These are phyloP conservation scores for Forpus xanthops DNA, from an alignment of 2,797 vertebrate species.

Conservation along the genomic window DNA sequence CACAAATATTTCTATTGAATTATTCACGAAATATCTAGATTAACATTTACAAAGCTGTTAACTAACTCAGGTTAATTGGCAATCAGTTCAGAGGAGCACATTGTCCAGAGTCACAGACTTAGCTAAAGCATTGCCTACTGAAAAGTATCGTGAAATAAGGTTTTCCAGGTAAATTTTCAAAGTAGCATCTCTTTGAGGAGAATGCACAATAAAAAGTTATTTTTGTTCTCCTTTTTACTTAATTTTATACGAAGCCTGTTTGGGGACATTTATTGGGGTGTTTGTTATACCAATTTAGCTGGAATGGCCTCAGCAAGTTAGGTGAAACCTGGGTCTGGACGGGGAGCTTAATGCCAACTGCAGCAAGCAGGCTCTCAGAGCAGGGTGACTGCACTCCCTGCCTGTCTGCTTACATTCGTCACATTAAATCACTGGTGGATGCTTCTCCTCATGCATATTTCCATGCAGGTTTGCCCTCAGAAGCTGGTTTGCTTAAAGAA, in stretches of 20 bases:
- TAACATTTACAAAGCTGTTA: conserved; percentile 6
- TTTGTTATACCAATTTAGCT: neutral
- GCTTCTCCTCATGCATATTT: neutral
- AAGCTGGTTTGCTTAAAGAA: neutral
- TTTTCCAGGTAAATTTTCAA: neutral
- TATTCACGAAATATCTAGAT: neutral
- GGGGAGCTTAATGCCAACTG: neutral
- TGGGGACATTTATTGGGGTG: neutral
- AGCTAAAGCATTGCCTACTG: neutral
- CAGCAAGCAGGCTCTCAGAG: neutral
- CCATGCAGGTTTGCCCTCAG: neutral
- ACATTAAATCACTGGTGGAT: neutral
- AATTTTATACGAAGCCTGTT: neutral
- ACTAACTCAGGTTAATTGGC: neutral
- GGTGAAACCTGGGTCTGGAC: neutral
- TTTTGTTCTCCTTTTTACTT: neutral
- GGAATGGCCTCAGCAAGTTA: neutral
- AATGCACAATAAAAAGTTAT: neutral
- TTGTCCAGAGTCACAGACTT: neutral
- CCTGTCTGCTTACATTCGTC: neutral
- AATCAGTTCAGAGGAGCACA: neutral
- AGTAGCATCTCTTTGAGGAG: neutral
- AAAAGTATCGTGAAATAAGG: neutral
- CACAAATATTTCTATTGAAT: neutral
- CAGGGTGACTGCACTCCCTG: too few relatives aligned